These are phyloP conservation scores for Pristionchus mayeri DNA, from an alignment of 2,888 invertebrate genomes.

Conservation along the genomic window DNA sequence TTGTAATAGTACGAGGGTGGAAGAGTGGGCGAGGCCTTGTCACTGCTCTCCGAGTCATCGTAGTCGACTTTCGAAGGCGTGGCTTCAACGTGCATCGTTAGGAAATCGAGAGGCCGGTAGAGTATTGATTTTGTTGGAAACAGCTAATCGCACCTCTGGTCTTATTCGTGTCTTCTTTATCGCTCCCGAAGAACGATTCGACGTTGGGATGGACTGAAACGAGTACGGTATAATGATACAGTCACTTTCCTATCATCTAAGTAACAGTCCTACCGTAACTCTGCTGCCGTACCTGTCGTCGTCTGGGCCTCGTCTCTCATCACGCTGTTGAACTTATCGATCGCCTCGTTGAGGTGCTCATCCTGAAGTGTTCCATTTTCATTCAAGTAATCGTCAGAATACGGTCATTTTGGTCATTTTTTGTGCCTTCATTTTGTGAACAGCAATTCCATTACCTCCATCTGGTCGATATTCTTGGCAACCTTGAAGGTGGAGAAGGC, in stretches of 20 bases:
- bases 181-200: not conserved
- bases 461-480: not conserved
- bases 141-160: too few relatives aligned
- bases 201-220: slow-evolving; percentile 16
- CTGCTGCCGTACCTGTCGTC: not conserved
- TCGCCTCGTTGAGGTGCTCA: slow-evolving; percentile 21
- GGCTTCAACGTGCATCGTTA: not conserved
- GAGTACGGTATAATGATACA: not conserved
- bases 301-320: slow-evolving; percentile 25
- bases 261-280: not conserved
- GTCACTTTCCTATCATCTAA: not conserved
- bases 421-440: too few relatives aligned
- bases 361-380: not conserved
- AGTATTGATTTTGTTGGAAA: too few relatives aligned
- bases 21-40: slow-evolving; percentile 13
- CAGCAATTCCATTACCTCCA: not conserved
- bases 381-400: too few relatives aligned
- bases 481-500: slow-evolving; percentile 38
- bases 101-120: not conserved
- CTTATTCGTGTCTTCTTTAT: not conserved
- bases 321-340: slow-evolving; percentile 22
- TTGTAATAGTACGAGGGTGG: slow-evolving; percentile 32
- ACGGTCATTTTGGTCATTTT: too few relatives aligned
- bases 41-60: not conserved
- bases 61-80: slow-evolving; percentile 1